phyloP scores from a whole-genome alignment of 2,113 vertebrate species.

The Echinops telfairi region DNA sequence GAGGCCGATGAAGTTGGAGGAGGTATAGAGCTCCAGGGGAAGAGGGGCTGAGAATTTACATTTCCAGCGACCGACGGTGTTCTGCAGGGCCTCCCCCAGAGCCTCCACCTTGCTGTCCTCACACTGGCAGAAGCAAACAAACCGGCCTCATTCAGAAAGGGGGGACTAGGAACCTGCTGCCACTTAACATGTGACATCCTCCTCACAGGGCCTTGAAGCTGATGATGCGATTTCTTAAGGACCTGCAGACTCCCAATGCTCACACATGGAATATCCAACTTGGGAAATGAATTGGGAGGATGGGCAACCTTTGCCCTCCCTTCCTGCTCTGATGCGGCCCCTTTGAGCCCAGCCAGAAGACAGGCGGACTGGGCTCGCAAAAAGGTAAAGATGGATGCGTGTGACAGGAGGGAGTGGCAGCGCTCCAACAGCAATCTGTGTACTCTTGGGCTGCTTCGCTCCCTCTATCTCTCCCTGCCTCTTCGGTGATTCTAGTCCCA shows the following conservation, averaged over 20 bases:
- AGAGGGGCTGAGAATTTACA: slow-evolving; percentile 94
- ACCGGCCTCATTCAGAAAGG: not conserved
- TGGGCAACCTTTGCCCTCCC: fast-evolving
- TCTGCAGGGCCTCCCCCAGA: slow-evolving; percentile 93
- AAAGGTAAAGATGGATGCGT: not conserved
- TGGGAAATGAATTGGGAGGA: not conserved
- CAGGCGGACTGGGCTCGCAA: not conserved
- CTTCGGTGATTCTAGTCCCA: not conserved
- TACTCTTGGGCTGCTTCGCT: not conserved
- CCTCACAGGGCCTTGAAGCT: not conserved
- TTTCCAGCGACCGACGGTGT: slow-evolving; percentile 93
- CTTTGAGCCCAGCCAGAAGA: not conserved
- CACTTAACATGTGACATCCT: too few species aligned
- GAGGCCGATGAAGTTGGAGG: slow-evolving; percentile 97
- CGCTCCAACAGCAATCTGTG: not conserved
- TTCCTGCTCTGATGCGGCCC: not conserved
- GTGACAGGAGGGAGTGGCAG: fast-evolving
- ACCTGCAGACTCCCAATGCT: not conserved
- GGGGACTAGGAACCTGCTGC: not conserved
- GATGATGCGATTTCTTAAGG: not conserved
- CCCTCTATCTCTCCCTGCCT: not conserved
- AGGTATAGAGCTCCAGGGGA: slow-evolving; percentile 96
- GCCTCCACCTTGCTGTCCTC: slow-evolving; percentile 96
- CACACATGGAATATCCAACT: not conserved
- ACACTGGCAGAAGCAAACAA: slow-evolving; percentile 88